phyloP scores from a whole-genome alignment of 2,888 invertebrate genomes.

The Dryococelus australis region DNA sequence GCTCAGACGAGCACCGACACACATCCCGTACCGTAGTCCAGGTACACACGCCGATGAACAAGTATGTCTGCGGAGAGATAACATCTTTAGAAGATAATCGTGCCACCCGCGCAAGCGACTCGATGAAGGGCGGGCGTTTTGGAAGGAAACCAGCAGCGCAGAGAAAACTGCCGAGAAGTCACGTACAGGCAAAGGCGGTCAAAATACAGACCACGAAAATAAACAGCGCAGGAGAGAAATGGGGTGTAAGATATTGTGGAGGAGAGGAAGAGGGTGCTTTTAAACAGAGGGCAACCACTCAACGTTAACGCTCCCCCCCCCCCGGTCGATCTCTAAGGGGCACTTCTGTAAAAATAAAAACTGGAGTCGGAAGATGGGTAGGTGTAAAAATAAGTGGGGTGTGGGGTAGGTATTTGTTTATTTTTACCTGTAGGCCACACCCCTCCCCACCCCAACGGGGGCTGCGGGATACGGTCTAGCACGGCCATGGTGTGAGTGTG shows the following conservation, averaged over 20 bases:
- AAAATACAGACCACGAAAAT: not conserved
- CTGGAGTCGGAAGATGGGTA: not conserved
- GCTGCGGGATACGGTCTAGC: not conserved
- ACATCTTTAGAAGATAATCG: not conserved
- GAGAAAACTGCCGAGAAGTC: not conserved
- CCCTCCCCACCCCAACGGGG: not conserved
- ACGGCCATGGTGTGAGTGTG: not conserved
- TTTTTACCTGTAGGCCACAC: not conserved
- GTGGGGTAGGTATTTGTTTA: not conserved
- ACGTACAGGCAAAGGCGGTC: not conserved
- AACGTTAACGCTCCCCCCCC: not conserved
- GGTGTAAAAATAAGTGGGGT: not conserved
- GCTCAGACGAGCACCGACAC: too few relatives aligned
- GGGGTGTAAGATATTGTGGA: not conserved
- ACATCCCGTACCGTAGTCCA: too few relatives aligned
- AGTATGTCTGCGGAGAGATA: not conserved
- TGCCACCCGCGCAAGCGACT: not conserved
- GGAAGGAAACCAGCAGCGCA: not conserved
- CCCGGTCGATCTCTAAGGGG: not conserved
- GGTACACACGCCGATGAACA: not conserved
- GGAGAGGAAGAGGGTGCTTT: not conserved
- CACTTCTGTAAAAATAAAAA: not conserved
- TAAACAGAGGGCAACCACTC: not conserved
- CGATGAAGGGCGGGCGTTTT: too few relatives aligned
- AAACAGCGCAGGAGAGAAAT: not conserved